These are phyloP conservation scores for Sarcophaga subvicina DNA, from an alignment of 2,888 invertebrate genomes.

Conservation along the genomic window DNA sequence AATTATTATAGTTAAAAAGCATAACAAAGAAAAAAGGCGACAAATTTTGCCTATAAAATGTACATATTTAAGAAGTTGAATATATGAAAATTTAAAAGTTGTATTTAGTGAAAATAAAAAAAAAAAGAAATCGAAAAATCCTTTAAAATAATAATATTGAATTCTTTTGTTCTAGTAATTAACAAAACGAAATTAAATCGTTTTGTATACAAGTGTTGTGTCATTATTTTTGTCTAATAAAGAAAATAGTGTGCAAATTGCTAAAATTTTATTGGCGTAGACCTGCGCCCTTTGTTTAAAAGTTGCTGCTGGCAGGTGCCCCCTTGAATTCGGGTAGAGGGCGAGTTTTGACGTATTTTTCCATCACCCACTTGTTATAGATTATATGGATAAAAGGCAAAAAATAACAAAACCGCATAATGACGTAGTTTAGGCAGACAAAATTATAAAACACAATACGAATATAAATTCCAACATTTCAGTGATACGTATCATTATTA, in stretches of 20 bases:
- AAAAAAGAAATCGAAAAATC: constrained; percentile 1
- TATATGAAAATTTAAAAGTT: constrained; percentile 3
- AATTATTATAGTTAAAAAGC: background rate
- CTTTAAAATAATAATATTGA: background rate
- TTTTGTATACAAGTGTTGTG: background rate
- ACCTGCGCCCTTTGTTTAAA: constrained; percentile 48
- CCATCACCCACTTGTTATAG: constrained; percentile 56
- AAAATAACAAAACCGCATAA: constrained; percentile 45
- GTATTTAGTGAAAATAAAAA: background rate
- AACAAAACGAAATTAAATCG: background rate
- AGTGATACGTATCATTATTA: background rate
- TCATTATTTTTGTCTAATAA: background rate
- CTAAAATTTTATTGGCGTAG: background rate
- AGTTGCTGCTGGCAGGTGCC: background rate
- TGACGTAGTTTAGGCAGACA: constrained; percentile 56
- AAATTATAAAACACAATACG: background rate
- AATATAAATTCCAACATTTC: constrained; percentile 6
- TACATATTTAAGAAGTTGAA: background rate
- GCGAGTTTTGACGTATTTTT: constrained; percentile 72
- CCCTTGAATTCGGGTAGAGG: background rate
- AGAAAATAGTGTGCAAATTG: constrained; percentile 4
- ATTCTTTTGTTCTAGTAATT: background rate
- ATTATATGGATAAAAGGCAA: constrained; percentile 25
- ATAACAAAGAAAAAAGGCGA: constrained; percentile 34
- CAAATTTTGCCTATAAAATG: background rate